Conservation (phyloP, 2,113 vertebrate genomes). For the Nycticryphes semicollaris region DNA sequence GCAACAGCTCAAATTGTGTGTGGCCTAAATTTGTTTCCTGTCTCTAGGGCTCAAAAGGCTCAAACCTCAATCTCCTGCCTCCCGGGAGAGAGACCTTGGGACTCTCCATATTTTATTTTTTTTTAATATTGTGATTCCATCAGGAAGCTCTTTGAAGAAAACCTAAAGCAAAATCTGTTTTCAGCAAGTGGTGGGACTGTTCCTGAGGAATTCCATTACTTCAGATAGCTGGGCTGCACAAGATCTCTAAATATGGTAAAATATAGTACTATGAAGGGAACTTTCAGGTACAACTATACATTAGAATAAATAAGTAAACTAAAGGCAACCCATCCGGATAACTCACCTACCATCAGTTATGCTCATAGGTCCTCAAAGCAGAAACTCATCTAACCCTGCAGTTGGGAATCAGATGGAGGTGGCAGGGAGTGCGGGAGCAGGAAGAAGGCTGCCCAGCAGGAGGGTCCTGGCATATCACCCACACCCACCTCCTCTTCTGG, state of each 20-base stretch:
- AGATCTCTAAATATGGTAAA: not conserved
- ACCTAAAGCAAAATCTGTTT: not conserved
- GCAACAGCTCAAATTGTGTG: not conserved
- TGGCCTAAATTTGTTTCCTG: not conserved
- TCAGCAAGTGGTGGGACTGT: not conserved
- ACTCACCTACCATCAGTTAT: not conserved
- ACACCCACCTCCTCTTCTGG: not conserved
- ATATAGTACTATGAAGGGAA: not conserved
- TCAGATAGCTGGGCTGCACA: not conserved
- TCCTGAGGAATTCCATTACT: not conserved
- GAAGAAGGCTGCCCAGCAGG: not conserved
- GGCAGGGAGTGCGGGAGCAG: fast-evolving
- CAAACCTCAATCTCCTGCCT: not conserved
- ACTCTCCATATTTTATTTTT: not conserved
- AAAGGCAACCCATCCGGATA: not conserved
- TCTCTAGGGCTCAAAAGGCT: not conserved
- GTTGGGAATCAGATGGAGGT: not conserved
- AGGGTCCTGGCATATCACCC: not conserved
- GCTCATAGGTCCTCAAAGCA: fast-evolving
- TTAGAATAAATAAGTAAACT: not conserved
- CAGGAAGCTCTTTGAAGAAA: not conserved
- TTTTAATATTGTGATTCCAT: not conserved
- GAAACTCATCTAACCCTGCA: not conserved
- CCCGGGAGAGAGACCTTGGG: not conserved
- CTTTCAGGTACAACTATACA: not conserved